Conservation (phyloP, 2,797 vertebrate genomes). For the Emys orbicularis region DNA sequence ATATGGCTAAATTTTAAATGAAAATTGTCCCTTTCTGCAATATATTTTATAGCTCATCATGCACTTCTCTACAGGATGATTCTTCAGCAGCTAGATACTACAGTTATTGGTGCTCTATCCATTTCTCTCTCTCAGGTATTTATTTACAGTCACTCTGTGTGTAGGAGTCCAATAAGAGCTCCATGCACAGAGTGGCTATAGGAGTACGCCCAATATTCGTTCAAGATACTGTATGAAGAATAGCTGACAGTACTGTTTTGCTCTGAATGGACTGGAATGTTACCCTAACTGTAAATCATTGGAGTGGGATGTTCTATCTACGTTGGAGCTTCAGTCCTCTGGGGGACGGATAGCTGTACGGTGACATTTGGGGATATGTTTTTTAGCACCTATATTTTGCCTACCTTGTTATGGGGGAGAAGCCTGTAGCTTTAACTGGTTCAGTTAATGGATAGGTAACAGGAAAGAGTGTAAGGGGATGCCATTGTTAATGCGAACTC, state of each 20-base stretch:
- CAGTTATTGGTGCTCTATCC: neutral
- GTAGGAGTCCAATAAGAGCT: neutral
- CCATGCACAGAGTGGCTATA: rapidly evolving
- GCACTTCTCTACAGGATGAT: neutral
- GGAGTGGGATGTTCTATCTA: constrained; percentile 11
- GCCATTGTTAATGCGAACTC: constrained; percentile 81
- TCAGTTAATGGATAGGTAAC: constrained; percentile 81
- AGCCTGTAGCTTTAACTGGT: constrained; percentile 65
- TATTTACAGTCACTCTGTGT: neutral
- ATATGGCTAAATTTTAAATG: neutral
- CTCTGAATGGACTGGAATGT: neutral
- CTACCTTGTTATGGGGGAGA: constrained; percentile 67
- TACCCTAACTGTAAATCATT: neutral
- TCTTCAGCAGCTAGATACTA: neutral
- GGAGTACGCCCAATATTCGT: neutral
- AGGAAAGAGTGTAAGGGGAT: constrained; percentile 79
- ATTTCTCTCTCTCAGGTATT: neutral
- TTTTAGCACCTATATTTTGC: constrained; percentile 72
- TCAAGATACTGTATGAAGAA: rapidly evolving
- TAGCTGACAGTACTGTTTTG: neutral
- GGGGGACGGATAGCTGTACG: constrained; percentile 36
- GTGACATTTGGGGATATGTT: constrained; percentile 15
- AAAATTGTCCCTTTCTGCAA: neutral
- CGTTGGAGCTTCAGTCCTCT: neutral
- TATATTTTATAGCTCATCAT: neutral